Conservation (phyloP, 2,797 vertebrate genomes). For the Cottoperca gobio region DNA sequence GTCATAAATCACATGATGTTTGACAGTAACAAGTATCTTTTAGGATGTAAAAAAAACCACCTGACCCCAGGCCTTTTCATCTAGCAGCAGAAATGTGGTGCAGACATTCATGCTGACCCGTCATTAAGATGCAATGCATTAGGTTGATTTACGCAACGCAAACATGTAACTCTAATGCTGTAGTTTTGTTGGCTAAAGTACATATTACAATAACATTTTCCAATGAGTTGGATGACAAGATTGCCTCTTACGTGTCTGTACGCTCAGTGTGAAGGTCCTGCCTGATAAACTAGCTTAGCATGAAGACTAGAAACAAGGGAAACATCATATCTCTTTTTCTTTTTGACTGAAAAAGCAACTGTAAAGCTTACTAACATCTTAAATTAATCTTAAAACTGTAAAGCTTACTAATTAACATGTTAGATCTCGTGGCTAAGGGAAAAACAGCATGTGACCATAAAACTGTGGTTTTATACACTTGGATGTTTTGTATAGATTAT, state of each 20-base stretch:
- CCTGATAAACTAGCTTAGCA: not conserved
- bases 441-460: not conserved
- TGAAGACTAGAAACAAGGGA: not conserved
- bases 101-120: not conserved
- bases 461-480: not conserved
- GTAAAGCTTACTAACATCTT: too few species aligned
- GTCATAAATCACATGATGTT: not conserved
- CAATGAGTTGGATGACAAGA: not conserved
- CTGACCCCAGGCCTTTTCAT: not conserved
- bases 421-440: not conserved
- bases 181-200: not conserved
- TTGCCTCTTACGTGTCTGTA: not conserved
- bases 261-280: not conserved
- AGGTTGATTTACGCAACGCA: not conserved
- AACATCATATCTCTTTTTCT: not conserved
- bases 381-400: too few species aligned
- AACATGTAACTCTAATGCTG: not conserved
- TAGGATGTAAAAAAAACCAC: not conserved
- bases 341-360: too few species aligned
- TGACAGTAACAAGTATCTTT: not conserved
- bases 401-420: not conserved
- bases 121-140: not conserved
- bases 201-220: not conserved
- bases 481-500: not conserved
- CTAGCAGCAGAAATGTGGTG: not conserved